Percentiles rank a stretch among this genome's conserved stretches.
phyloP scores from a whole-genome alignment of 2,797 vertebrate genomes.

The Lagodon rhomboides region DNA sequence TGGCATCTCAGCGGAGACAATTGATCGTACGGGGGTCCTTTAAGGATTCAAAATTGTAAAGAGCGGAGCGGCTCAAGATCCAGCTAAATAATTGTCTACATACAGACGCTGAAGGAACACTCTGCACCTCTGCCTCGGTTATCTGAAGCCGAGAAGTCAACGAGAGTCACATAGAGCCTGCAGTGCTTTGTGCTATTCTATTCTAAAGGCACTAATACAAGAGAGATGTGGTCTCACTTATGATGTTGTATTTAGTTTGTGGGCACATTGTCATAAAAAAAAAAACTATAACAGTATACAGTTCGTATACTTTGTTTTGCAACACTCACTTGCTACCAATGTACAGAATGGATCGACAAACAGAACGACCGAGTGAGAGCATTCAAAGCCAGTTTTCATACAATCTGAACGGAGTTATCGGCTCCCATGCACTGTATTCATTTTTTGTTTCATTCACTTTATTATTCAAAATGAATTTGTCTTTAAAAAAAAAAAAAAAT shows the following conservation, averaged over 20 bases:
- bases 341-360: constrained; percentile 65
- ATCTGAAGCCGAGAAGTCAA: constrained; percentile 39
- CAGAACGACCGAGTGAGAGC: constrained; percentile 49
- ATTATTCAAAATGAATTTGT: constrained; percentile 69
- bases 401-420: constrained; percentile 67
- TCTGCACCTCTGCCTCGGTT: constrained; percentile 47
- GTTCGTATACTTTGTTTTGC: constrained; percentile 63
- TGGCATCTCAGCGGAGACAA: constrained; percentile 55
- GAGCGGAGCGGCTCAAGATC: constrained; percentile 43
- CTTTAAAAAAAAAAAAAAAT: constrained; percentile 29
- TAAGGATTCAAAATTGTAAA: constrained; percentile 50
- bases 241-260: constrained; percentile 70
- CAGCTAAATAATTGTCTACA: constrained; percentile 49
- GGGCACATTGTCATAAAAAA: constrained; percentile 73
- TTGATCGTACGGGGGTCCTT: constrained; percentile 62
- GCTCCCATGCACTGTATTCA: constrained; percentile 79
- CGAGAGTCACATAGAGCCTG: constrained; percentile 52
- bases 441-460: constrained; percentile 70
- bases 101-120: constrained; percentile 66
- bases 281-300: constrained; percentile 64
- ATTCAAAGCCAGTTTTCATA: constrained; percentile 70
- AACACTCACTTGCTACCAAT: constrained; percentile 60
- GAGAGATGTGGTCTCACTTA: constrained; percentile 60
- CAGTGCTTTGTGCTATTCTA: constrained; percentile 54
- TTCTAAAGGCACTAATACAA: constrained; percentile 55